Percentiles rank a stretch among this genome's conserved stretches.
These are phyloP conservation scores for Borostomias antarcticus DNA, from an alignment of 2,797 vertebrate species.

Conservation along the genomic window DNA sequence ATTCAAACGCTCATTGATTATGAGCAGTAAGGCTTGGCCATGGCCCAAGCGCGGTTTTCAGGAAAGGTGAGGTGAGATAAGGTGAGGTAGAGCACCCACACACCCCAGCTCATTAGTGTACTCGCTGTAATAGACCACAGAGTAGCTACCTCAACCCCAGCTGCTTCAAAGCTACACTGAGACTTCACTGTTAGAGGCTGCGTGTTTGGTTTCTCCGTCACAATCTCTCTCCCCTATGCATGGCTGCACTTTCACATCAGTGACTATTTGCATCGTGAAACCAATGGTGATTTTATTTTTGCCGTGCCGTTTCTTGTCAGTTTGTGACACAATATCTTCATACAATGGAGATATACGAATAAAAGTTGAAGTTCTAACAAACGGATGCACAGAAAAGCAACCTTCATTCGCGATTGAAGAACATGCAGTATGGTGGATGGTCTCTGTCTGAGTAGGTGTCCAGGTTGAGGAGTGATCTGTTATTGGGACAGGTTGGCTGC, in stretches of 20 bases:
- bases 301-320: no score
- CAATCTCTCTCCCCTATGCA: no score
- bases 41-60: constrained; percentile 29
- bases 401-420: constrained; percentile 68
- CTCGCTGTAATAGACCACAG: constrained; percentile 34
- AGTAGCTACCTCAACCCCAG: constrained; percentile 18
- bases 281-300: not conserved
- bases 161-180: constrained; percentile 12
- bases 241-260: not conserved
- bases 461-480: constrained; percentile 85
- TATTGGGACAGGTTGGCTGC: constrained; percentile 83
- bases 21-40: constrained; percentile 29
- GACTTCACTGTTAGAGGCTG: no score
- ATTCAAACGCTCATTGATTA: constrained; percentile 33
- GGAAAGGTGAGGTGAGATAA: no score
- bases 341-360: constrained; percentile 44
- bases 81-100: no score
- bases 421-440: constrained; percentile 63
- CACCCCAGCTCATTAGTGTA: constrained; percentile 31
- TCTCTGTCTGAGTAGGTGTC: constrained; percentile 74
- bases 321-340: no score
- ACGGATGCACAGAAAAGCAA: constrained; percentile 44
- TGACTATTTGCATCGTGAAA: not conserved
- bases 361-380: constrained; percentile 58
- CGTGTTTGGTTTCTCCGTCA: no score